These are phyloP conservation scores for Anguilla marmorata DNA, from an alignment of 2,797 vertebrate genomes.

Conservation along the genomic window DNA sequence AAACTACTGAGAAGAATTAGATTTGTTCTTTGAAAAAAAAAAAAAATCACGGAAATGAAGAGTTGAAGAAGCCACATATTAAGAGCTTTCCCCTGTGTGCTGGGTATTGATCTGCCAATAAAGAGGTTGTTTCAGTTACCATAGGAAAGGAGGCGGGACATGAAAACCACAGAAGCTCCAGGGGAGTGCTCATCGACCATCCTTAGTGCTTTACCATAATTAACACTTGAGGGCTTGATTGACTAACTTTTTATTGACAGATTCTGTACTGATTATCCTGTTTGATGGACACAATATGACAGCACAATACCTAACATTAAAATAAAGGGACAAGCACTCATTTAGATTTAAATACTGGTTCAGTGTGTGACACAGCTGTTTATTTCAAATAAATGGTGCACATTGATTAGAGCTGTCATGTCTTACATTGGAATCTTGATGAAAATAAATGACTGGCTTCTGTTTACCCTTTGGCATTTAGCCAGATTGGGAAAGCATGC, in stretches of 20 bases:
- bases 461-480: not conserved
- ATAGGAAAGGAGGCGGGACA: not conserved
- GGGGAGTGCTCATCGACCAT: not conserved
- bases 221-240: not conserved
- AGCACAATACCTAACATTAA: conserved; percentile 1
- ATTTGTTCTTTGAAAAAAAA: not conserved
- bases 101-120: conserved; percentile 19
- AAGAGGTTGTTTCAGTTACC: conserved; percentile 20
- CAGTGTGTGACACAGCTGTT: not conserved
- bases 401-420: conserved; percentile 14
- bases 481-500: not conserved
- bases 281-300: not conserved
- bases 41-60: conserved; percentile 4
- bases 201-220: conserved; percentile 3
- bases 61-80: conserved; percentile 10
- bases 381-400: not conserved
- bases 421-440: not conserved
- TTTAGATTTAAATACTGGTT: not conserved
- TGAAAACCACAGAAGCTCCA: not conserved
- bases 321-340: not conserved
- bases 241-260: not conserved
- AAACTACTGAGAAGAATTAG: not conserved
- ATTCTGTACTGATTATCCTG: not conserved
- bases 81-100: conserved; percentile 8
- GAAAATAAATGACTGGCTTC: conserved; percentile 14